Conservation (phyloP, 1,140 invertebrate species). For the Drosophila pallidifrons region DNA sequence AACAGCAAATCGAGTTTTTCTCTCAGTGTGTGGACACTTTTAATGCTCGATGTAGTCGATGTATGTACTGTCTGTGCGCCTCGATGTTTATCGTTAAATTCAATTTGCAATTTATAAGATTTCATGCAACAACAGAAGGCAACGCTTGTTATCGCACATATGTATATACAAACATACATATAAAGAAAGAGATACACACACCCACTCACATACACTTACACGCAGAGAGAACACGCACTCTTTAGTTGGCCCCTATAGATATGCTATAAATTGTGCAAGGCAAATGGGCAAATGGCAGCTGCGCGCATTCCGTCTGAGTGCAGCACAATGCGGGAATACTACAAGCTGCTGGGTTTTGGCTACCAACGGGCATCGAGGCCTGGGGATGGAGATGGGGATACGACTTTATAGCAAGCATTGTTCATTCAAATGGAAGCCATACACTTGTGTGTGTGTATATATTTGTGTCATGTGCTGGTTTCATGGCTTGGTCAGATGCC, state of each 20-base stretch:
- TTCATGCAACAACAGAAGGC: conserved; percentile 51
- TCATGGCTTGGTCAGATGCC: conserved; percentile 64
- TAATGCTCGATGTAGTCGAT: conserved; percentile 10
- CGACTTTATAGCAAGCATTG: conserved; percentile 45
- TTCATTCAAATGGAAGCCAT: conserved; percentile 62
- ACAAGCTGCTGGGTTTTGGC: conserved; percentile 4
- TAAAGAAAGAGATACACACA: neutral
- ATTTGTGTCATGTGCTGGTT: neutral
- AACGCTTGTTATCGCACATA: conserved; percentile 60
- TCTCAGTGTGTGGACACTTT: conserved; percentile 9
- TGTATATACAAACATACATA: conserved; percentile 9
- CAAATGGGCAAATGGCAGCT: conserved; percentile 55
- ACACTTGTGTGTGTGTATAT: conserved; percentile 39
- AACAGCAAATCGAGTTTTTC: neutral
- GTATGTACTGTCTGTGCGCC: conserved; percentile 10
- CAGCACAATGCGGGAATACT: conserved; percentile 49
- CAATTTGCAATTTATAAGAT: conserved; percentile 83
- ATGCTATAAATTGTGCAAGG: conserved; percentile 71
- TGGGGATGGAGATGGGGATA: conserved; percentile 7
- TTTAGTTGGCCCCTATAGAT: conserved; percentile 33
- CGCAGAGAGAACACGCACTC: conserved; percentile 4
- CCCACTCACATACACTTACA: neutral
- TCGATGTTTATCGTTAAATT: conserved; percentile 79
- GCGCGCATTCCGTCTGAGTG: conserved; percentile 75
- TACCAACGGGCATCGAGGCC: neutral